Base-by-base conservation (phyloP, 2,888 invertebrate species). In the Gisinianus flammeolus region DNA sequence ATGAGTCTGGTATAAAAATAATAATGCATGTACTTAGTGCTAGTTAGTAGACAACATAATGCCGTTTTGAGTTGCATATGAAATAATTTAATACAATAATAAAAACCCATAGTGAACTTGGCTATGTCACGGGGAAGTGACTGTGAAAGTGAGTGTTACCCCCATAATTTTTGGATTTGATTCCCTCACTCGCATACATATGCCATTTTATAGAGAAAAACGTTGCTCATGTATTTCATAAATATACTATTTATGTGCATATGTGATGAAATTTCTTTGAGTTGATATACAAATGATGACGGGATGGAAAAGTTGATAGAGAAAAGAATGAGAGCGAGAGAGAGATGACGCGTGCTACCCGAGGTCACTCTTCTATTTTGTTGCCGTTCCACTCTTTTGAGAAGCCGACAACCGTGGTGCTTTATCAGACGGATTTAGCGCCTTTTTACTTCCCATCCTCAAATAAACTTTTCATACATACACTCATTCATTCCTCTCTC, bases 391-490 rank as follows among this genome's bases (percentile, higher is more conserved):
- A 79, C 66, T 79, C 79, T 79, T 79, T 79, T 75, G 79, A 79
- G 76, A 79, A 79, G 79, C 79, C 79, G 79, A 79, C 79, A 79
- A 79, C 75, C 79, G 76, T 76, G 70, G 73, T 72, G 31, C 68
- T 76, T 76, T 72, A 76, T 79, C 76, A 76, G 77, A 66, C 72
- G 79, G 79, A 79, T 79, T 79, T 79, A 76, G 76, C 79, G 79
- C 79, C 79, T 79, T 72, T 79, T 79, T 79, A 76, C 76, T 75
- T 75, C 79, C 68, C 33, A 68, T 68, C 35, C 70, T 62, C 54
- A 28, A 73, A 44, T 70, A 52, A 52, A 62, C 67, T 26, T 26
- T 28, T 28, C 62, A 44, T 44, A 6, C 62, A 26, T 62, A 22
- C 62, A 62, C 12, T 62, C 28, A 8, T 26, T 26, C 16, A 22